phyloP scores from a whole-genome alignment of 2,113 vertebrate genomes.

The Gobio gobio region DNA sequence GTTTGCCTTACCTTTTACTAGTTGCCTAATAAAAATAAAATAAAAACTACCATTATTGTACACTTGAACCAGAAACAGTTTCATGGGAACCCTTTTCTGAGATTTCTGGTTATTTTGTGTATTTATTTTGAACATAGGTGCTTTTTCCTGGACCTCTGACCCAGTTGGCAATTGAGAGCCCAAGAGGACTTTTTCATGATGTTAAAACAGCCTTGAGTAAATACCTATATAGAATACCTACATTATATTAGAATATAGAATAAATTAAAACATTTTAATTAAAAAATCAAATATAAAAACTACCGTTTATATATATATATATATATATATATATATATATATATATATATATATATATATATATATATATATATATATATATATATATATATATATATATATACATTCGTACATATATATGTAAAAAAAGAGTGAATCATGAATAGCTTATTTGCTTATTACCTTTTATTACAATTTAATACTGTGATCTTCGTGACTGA shows the following conservation, averaged over 20 bases:
- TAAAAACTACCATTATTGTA: not conserved
- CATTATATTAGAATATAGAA: no score
- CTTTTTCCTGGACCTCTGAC: slow-evolving; percentile 75
- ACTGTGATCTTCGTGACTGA: not conserved
- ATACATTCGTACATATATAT: no score
- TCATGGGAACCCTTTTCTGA: not conserved
- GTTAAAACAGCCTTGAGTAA: slow-evolving; percentile 74
- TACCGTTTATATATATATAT: no score
- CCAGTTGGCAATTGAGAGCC: slow-evolving; percentile 74
- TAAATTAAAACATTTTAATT: no score
- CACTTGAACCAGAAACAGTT: not conserved
- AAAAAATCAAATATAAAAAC: no score
- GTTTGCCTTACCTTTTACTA: no score
- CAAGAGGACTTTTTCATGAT: slow-evolving; percentile 8
- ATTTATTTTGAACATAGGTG: slow-evolving; percentile 61
- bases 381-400: no score
- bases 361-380: no score
- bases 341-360: no score
- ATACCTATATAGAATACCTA: not conserved
- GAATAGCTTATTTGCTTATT: not conserved
- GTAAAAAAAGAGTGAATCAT: not conserved
- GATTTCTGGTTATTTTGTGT: not conserved
- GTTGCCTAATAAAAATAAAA: not conserved
- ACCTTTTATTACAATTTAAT: not conserved
- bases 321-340: no score